phyloP scores from a whole-genome alignment of 2,797 vertebrate genomes.

The Poeciliopsis presidionis region DNA sequence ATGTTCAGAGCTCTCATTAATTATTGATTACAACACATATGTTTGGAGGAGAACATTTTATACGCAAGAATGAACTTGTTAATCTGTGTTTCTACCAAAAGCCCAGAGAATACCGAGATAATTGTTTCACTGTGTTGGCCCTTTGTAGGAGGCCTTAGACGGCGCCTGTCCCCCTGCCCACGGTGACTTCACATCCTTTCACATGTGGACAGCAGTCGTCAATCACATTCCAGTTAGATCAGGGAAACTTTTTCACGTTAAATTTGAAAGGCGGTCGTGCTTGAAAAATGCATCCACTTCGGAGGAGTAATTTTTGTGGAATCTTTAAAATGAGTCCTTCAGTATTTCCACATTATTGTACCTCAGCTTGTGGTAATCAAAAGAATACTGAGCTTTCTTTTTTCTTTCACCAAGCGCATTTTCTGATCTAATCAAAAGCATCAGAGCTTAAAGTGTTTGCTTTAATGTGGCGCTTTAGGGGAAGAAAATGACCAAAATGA shows the following conservation, averaged over 20 bases:
- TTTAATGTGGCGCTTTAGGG: conserved; percentile 43
- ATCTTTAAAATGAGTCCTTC: conserved; percentile 26
- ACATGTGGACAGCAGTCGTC: conserved; percentile 41
- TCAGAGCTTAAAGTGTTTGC: conserved; percentile 12
- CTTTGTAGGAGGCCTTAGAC: conserved; percentile 55
- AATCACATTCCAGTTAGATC: conserved; percentile 40
- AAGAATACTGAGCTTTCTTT: conserved; percentile 31
- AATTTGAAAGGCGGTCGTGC: conserved; percentile 7
- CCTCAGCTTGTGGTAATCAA: conserved; percentile 44
- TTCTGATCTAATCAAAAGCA: conserved; percentile 32
- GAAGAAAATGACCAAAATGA: conserved; percentile 42
- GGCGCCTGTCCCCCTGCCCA: conserved; percentile 56
- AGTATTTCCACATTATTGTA: conserved; percentile 39
- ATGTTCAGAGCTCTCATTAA: conserved; percentile 39
- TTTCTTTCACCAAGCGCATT: conserved; percentile 34
- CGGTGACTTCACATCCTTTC: conserved; percentile 59
- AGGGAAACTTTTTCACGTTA: conserved; percentile 5
- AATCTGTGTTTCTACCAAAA: conserved; percentile 42
- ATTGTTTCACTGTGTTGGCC: conserved; percentile 72
- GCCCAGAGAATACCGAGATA: conserved; percentile 55
- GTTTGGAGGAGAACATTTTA: conserved; percentile 38
- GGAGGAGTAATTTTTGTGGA: conserved; percentile 46
- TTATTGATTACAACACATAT: conserved; percentile 59
- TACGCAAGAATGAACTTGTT: conserved; percentile 50
- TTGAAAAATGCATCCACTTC: conserved; percentile 17